Evolutionary conservation across 1,140 invertebrate species (phyloP), one percentile per base, ranked within the genome.

Genomic region (Anastrepha ludens): DNA sequence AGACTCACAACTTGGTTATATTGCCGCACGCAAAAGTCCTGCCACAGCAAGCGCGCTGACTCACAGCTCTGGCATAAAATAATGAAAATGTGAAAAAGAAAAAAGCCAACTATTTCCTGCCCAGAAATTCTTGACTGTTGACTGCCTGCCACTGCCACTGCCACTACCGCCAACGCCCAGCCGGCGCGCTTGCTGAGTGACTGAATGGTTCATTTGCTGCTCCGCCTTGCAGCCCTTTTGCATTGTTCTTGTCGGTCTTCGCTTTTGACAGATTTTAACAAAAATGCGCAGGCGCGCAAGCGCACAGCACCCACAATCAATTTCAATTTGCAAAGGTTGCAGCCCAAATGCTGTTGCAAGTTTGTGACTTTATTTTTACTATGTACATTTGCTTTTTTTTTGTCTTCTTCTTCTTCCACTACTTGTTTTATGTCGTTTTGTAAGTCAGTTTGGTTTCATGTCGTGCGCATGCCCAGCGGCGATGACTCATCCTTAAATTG

Each of bases 301-400:
- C 70, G n/a, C 47, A 81, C 74, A 81, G 74, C 74, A 81, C 74
- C 74, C 74, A 81, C 74, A 81, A 81, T 81, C 74, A 81, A 81
- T 81, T 81, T 81, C 74, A 81, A 81, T 81, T 81, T 81, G 74
- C 74, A 81, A 81, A 81, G 74, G 74, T 81, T 81, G 44, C 47
- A 81, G 74, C 74, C 74, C 74, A 81, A 81, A 81, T 47, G 47
- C 47, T 81, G 74, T 81, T 81, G 74, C 47, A 55, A 3, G 74
- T 81, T 55, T n/a, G 74, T n/a, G 74, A 50, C 17, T 81, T 81
- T 41, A 20, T 55, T 81, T 81, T 81, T 81, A 55, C 41, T 20
- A 29, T 29, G 29, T 29, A 1, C 17, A 7, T 6, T 47, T 17
- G 5, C 15, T 47, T 15, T n/a, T 15, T n/a, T 17, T 11, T 44